Conservation (phyloP, 2,113 vertebrate species). For the Otocyon megalotis region DNA sequence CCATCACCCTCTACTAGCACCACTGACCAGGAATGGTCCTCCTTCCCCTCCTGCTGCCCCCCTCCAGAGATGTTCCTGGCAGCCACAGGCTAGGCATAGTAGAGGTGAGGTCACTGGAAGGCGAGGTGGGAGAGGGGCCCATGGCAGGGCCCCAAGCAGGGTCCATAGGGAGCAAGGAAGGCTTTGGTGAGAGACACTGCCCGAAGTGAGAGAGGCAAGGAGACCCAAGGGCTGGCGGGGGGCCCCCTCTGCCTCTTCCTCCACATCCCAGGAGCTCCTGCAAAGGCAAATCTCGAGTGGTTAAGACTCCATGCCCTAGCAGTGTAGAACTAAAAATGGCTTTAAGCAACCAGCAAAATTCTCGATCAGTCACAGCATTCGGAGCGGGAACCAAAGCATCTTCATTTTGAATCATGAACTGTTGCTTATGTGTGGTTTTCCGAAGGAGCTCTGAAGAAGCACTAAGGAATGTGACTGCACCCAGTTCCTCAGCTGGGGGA, state of each 20-base stretch:
- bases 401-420: not conserved
- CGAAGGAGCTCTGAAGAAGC: not conserved
- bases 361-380: not conserved
- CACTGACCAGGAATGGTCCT: not conserved
- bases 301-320: not conserved
- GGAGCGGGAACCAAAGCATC: not conserved
- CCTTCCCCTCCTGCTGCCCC: not conserved
- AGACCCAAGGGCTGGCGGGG: not conserved
- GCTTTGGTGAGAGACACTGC: not conserved
- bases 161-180: not conserved
- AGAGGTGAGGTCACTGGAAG: not conserved
- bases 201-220: not conserved
- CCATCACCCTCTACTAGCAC: not conserved
- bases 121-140: not conserved
- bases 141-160: not conserved
- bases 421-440: not conserved
- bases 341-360: not conserved
- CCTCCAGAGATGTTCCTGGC: not conserved
- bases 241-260: not conserved
- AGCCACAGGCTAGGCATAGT: not conserved
- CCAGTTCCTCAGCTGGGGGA: not conserved
- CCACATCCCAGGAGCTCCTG: not conserved
- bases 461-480: not conserved
- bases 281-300: not conserved
- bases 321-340: not conserved